These are phyloP conservation scores for Amphiduros pacificus DNA, from an alignment of 2,888 invertebrate species.

Conservation along the genomic window DNA sequence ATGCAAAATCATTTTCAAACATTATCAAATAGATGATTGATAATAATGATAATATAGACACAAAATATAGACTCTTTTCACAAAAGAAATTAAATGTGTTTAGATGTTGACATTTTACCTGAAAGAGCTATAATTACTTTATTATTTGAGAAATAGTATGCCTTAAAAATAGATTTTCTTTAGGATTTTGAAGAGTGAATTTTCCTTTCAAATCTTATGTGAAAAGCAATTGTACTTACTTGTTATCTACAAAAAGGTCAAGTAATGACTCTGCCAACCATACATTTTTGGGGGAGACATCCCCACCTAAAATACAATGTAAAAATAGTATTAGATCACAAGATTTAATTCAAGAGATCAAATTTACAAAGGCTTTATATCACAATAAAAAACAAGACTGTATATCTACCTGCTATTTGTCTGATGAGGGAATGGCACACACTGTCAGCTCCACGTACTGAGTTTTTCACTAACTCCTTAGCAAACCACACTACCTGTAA, in stretches of 20 bases:
- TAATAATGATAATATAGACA: no score
- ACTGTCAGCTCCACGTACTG: slow-evolving; percentile 83
- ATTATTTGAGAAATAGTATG: no score
- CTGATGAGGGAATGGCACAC: slow-evolving; percentile 89
- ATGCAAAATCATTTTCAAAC: neutral
- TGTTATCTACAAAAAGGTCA: slow-evolving; percentile 85
- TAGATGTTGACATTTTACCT: no score
- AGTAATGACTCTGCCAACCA: slow-evolving; percentile 86
- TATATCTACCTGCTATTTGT: slow-evolving; percentile 76
- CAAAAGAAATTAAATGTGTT: no score
- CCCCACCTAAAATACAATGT: slow-evolving; percentile 69
- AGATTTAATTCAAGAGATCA: neutral
- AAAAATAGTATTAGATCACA: neutral
- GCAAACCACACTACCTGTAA: slow-evolving; percentile 84
- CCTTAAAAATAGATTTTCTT: no score
- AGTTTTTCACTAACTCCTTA: slow-evolving; percentile 88
- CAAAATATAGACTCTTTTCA: no score
- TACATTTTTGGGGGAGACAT: slow-evolving; percentile 74
- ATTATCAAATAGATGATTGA: no score
- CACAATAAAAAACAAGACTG: neutral
- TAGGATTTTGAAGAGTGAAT: no score
- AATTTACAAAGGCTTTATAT: neutral
- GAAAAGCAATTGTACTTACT: slow-evolving; percentile 12
- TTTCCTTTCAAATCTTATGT: neutral
- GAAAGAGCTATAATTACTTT: no score